A percentile compares a stretch with the other conserved stretches of the same genome.
Conservation (phyloP, 2,113 vertebrate genomes). For the Rhea americana region DNA sequence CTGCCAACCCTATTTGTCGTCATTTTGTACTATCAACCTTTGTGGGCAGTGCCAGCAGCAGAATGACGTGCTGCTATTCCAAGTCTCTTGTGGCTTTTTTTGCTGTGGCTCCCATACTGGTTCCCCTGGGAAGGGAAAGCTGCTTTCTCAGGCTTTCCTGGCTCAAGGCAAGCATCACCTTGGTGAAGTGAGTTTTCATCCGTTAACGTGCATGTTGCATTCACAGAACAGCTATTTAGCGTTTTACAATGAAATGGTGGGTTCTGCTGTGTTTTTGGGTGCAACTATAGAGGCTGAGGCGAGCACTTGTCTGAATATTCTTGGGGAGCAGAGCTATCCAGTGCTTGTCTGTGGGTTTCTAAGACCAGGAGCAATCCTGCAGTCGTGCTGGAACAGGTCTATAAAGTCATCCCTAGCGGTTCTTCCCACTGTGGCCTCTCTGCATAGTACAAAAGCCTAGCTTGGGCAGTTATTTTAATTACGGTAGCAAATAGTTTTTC, state of each 20-base stretch:
- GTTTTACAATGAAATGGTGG: background rate
- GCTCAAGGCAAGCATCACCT: background rate
- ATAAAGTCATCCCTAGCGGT: background rate
- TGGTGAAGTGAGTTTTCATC: background rate
- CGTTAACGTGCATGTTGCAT: rapidly evolving
- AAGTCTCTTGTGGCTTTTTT: background rate
- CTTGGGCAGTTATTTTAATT: background rate
- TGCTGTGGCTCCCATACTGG: background rate
- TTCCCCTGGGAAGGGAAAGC: background rate
- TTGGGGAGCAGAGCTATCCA: background rate
- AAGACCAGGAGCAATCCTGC: background rate
- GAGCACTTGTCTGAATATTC: background rate
- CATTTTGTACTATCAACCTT: background rate
- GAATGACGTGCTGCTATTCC: rapidly evolving
- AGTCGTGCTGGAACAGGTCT: background rate
- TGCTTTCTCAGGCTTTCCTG: background rate
- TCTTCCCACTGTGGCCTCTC: background rate
- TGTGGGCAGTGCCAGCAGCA: background rate
- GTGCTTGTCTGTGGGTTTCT: background rate
- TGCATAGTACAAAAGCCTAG: background rate
- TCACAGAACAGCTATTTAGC: background rate
- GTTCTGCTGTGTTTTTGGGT: background rate
- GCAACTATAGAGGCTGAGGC: background rate
- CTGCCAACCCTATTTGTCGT: background rate
- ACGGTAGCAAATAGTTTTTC: conserved; percentile 19